These are phyloP conservation scores for Sphaerophoria rueppellii DNA, from an alignment of 2,888 invertebrate species.

Conservation along the genomic window DNA sequence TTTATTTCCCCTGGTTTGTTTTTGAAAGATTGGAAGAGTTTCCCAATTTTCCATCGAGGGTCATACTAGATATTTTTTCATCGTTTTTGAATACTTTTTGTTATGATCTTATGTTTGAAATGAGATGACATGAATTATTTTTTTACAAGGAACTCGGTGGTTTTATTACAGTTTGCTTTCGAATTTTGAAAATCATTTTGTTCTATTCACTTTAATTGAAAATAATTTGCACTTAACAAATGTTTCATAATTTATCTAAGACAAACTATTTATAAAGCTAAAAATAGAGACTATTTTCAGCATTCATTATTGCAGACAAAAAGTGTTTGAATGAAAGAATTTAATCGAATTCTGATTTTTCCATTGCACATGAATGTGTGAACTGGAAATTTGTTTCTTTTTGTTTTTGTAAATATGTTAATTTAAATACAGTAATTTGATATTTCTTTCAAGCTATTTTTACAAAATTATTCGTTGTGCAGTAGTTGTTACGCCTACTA, in stretches of 20 bases:
- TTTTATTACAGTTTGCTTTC: slow-evolving; percentile 19
- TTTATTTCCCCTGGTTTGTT: slow-evolving; percentile 63
- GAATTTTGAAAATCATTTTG: slow-evolving; percentile 10
- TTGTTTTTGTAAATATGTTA: slow-evolving; percentile 9
- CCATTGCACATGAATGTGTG: background rate
- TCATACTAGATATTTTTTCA: slow-evolving; percentile 63
- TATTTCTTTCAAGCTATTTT: slow-evolving; percentile 59
- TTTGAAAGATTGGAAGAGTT: slow-evolving; percentile 62
- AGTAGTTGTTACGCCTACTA: slow-evolving; percentile 44
- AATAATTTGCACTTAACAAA: too few relatives aligned
- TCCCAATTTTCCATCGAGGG: slow-evolving; percentile 73
- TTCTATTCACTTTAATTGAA: too few relatives aligned
- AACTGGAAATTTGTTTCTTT: slow-evolving; percentile 3
- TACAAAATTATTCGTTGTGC: slow-evolving; percentile 39
- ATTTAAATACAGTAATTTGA: slow-evolving; percentile 55
- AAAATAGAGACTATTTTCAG: slow-evolving; percentile 57
- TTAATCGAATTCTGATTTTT: background rate
- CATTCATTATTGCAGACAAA: slow-evolving; percentile 45
- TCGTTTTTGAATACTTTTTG: slow-evolving; percentile 55
- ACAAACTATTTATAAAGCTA: background rate
- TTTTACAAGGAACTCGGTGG: background rate
- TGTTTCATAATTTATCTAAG: too few relatives aligned
- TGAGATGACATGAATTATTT: slow-evolving; percentile 44
- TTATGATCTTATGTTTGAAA: slow-evolving; percentile 60
- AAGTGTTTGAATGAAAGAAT: slow-evolving; percentile 1